These are phyloP conservation scores for Neosilurus hyrtlii DNA, from an alignment of 2,797 vertebrate species.

Conservation along the genomic window DNA sequence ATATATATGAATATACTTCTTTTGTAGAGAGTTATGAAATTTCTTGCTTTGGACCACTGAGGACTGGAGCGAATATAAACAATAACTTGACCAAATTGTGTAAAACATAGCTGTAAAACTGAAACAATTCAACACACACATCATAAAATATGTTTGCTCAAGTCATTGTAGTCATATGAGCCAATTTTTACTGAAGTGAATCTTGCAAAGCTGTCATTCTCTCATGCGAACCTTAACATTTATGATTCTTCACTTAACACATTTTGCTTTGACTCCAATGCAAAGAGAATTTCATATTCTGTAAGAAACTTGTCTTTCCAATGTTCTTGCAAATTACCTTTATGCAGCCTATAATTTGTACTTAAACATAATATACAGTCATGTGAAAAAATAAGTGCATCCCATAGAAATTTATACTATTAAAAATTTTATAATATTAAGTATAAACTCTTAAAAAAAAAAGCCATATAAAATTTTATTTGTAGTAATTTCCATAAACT, in stretches of 20 bases:
- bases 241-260: not conserved
- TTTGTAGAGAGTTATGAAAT: constrained; percentile 5
- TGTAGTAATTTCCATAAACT: too few species aligned
- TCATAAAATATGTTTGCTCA: constrained; percentile 5
- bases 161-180: not conserved
- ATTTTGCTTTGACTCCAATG: not conserved
- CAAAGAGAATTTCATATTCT: not conserved
- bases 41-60: not conserved
- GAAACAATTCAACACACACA: not conserved
- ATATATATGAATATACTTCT: not conserved
- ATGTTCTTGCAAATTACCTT: not conserved
- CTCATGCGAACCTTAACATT: not conserved
- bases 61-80: not conserved
- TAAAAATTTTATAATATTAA: too few species aligned
- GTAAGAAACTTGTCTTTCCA: not conserved
- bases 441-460: too few species aligned
- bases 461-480: too few species aligned
- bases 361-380: not conserved
- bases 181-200: not conserved
- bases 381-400: too few species aligned
- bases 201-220: not conserved
- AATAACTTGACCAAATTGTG: not conserved
- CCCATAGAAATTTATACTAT: too few species aligned
- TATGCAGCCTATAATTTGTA: not conserved
- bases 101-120: constrained; percentile 1